phyloP scores from a whole-genome alignment of 2,888 invertebrate genomes.

The Coronaproctus castanopsis region DNA sequence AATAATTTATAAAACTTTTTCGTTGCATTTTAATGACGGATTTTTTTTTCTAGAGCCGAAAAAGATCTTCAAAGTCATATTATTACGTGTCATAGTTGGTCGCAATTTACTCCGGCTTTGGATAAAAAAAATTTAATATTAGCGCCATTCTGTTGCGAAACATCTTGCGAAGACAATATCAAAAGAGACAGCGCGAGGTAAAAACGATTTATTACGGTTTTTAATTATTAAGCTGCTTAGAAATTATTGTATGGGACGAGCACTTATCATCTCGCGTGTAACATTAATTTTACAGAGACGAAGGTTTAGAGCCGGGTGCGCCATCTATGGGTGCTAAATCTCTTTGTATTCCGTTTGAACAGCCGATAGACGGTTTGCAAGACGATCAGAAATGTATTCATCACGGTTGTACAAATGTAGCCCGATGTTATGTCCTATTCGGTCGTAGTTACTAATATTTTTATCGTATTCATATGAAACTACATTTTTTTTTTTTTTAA shows the following conservation, averaged over 20 bases:
- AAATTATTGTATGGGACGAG: no score
- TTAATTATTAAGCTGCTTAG: no score
- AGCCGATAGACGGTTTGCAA: constrained; percentile 43
- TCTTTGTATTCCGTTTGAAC: constrained; percentile 90
- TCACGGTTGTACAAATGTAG: constrained; percentile 57
- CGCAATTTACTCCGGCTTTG: constrained; percentile 52
- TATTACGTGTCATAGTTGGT: constrained; percentile 53
- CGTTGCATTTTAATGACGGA: no score
- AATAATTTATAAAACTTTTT: no score
- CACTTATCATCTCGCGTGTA: no score
- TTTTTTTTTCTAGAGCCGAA: constrained; percentile 41
- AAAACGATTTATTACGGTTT: no score
- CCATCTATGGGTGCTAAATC: constrained; percentile 98
- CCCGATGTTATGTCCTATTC: constrained; percentile 74
- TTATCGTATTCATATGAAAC: no score
- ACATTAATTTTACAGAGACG: constrained; percentile 39
- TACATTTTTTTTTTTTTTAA: no score
- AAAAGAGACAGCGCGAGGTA: constrained; percentile 86
- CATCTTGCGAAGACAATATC: constrained; percentile 78
- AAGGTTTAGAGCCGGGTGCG: constrained; percentile 50
- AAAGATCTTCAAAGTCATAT: constrained; percentile 53
- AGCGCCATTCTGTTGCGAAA: constrained; percentile 85
- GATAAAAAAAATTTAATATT: constrained; percentile 80
- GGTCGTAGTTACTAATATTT: constrained; percentile 89
- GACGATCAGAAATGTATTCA: constrained; percentile 59